A percentile compares a stretch with the other conserved stretches of the same genome.
Conservation (phyloP, 2,888 invertebrate species). For the Caenorhabditis sulstoni region DNA sequence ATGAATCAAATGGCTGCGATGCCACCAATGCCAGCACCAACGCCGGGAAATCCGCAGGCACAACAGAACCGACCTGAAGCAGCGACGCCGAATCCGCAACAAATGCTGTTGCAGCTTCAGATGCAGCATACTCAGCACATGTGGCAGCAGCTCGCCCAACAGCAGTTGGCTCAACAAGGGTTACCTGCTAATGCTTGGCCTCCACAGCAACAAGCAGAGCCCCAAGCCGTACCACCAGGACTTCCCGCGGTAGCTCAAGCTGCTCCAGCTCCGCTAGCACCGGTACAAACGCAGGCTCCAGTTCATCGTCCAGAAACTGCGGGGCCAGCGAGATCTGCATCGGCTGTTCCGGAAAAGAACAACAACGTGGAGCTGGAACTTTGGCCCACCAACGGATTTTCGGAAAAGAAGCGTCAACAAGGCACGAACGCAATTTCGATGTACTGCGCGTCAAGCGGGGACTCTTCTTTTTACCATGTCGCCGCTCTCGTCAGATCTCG, state of each 20-base stretch:
- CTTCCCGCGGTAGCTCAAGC: slow-evolving; percentile 3
- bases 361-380: slow-evolving; percentile 41
- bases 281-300: slow-evolving; percentile 1
- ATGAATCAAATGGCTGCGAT: background rate
- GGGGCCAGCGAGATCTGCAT: background rate
- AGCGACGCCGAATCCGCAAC: background rate
- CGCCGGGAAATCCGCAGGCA: background rate
- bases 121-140: background rate
- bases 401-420: slow-evolving; percentile 17
- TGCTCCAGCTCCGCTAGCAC: background rate
- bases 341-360: background rate
- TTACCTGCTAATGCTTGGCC: background rate
- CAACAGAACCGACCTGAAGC: slow-evolving; percentile 4
- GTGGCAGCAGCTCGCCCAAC: background rate
- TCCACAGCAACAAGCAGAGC: too few species aligned
- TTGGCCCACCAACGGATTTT: slow-evolving; percentile 52
- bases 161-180: slow-evolving; percentile 9
- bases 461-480: slow-evolving; percentile 46
- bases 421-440: slow-evolving; percentile 13
- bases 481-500: slow-evolving; percentile 25
- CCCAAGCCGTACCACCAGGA: slow-evolving; percentile 5
- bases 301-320: background rate
- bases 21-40: slow-evolving; percentile 6
- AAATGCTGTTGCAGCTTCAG: slow-evolving; percentile 4
- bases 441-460: slow-evolving; percentile 16